Percentiles rank a stretch among this genome's conserved stretches.
These are phyloP conservation scores for Subacronicta megacephala DNA, from an alignment of 2,888 invertebrate species.

Conservation along the genomic window DNA sequence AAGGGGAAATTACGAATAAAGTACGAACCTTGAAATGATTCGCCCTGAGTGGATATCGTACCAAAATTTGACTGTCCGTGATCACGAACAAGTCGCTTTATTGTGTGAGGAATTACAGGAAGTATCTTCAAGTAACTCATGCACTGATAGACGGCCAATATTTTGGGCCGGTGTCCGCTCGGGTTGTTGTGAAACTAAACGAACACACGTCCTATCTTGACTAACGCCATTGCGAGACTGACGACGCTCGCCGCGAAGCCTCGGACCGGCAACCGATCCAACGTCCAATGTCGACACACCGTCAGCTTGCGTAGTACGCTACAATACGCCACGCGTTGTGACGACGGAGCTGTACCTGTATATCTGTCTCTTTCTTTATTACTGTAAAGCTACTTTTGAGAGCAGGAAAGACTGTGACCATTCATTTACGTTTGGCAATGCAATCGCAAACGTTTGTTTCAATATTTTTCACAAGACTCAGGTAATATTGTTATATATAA, in stretches of 20 bases:
- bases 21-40: constrained; percentile 89
- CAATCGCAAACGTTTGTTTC: constrained; percentile 77
- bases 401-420: constrained; percentile 77
- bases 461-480: constrained; percentile 73
- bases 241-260: constrained; percentile 78
- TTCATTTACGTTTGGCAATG: constrained; percentile 88
- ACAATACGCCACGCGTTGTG: constrained; percentile 81
- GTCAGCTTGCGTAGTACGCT: constrained; percentile 89
- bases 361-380: constrained; percentile 73
- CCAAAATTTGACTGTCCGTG: constrained; percentile 89
- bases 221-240: constrained; percentile 90
- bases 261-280: constrained; percentile 86
- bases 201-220: constrained; percentile 84
- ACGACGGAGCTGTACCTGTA: constrained; percentile 54
- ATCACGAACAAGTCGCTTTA: constrained; percentile 77
- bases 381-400: constrained; percentile 42
- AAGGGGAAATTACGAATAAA: constrained; percentile 87
- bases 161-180: constrained; percentile 90
- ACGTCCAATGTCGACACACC: constrained; percentile 90
- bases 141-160: constrained; percentile 88
- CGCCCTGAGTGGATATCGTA: constrained; percentile 89
- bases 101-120: constrained; percentile 83
- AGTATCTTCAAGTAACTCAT: constrained; percentile 83
- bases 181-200: constrained; percentile 85
- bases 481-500: constrained; percentile 52